These are phyloP conservation scores for Tragulus kanchil DNA, from an alignment of 2,113 vertebrate species.

Conservation along the genomic window DNA sequence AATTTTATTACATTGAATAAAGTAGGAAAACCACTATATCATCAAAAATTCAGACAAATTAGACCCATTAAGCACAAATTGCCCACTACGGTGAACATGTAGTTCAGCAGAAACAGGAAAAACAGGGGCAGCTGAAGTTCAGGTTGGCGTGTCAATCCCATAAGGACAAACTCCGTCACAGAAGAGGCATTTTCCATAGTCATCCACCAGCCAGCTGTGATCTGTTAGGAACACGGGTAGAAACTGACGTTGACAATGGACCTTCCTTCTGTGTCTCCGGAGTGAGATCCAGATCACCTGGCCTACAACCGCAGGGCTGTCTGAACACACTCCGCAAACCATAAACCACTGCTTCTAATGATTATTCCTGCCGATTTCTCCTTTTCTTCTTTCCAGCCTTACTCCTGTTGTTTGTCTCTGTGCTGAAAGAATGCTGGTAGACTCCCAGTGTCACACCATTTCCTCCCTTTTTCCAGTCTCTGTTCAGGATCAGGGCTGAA, in stretches of 20 bases:
- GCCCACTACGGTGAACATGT: not conserved
- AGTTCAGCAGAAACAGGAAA: constrained; percentile 35
- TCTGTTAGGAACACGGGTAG: not conserved
- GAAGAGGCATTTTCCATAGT: constrained; percentile 6
- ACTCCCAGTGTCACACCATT: not conserved
- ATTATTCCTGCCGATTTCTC: not conserved
- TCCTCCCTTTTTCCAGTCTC: not conserved
- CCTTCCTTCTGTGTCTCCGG: not conserved
- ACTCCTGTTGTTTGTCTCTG: not conserved
- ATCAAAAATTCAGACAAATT: constrained; percentile 18
- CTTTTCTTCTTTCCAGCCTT: not conserved
- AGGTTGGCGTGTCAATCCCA: constrained; percentile 25
- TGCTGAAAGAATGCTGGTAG: not conserved
- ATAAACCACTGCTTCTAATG: not conserved
- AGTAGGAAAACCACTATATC: too few species aligned
- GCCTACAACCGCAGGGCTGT: not conserved
- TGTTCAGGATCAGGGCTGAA: not conserved
- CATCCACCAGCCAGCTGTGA: not conserved
- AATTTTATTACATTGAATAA: too few species aligned
- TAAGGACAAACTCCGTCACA: constrained; percentile 39
- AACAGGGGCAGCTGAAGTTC: constrained; percentile 27
- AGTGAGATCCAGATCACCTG: not conserved
- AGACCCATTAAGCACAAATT: constrained; percentile 49
- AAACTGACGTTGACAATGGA: not conserved
- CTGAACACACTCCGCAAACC: not conserved